Evolutionary conservation across 2,888 invertebrate genomes (phyloP).

Genomic region (Torymus texanus): DNA sequence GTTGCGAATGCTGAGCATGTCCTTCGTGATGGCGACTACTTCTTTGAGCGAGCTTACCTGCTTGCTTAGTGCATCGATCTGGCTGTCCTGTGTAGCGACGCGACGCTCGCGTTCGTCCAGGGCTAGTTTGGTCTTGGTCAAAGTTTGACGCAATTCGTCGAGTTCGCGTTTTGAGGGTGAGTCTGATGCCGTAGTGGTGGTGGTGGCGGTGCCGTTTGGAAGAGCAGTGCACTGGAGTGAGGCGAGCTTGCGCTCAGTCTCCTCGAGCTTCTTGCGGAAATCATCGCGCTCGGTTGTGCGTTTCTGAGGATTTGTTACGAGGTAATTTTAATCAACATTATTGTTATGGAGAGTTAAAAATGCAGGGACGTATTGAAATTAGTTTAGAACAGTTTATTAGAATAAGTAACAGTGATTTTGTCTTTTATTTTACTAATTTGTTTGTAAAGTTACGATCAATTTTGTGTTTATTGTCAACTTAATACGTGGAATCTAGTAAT

Average conservation of each 20-base stretch:
- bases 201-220: background rate
- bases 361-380: no score
- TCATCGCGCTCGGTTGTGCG: constrained; percentile 65
- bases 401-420: no score
- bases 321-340: background rate
- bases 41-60: constrained; percentile 88
- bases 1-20: constrained; percentile 86
- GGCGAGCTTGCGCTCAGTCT: constrained; percentile 65
- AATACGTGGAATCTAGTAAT: no score
- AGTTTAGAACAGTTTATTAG: no score
- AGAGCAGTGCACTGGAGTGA: constrained; percentile 27
- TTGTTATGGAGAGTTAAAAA: no score
- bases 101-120: constrained; percentile 67
- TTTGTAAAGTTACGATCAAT: no score
- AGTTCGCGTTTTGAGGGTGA: constrained; percentile 60
- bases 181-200: constrained; percentile 20
- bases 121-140: constrained; percentile 65
- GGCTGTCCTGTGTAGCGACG: constrained; percentile 82
- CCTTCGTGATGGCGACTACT: constrained; percentile 88
- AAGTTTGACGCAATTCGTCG: constrained; percentile 65
- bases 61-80: constrained; percentile 83
- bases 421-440: no score
- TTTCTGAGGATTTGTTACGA: constrained; percentile 60
- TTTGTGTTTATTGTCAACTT: no score
- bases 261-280: constrained; percentile 65